Evolutionary conservation across 2,113 vertebrate species (phyloP), one percentile per base, ranked within the genome.

Genomic region (Cavia aperea): DNA sequence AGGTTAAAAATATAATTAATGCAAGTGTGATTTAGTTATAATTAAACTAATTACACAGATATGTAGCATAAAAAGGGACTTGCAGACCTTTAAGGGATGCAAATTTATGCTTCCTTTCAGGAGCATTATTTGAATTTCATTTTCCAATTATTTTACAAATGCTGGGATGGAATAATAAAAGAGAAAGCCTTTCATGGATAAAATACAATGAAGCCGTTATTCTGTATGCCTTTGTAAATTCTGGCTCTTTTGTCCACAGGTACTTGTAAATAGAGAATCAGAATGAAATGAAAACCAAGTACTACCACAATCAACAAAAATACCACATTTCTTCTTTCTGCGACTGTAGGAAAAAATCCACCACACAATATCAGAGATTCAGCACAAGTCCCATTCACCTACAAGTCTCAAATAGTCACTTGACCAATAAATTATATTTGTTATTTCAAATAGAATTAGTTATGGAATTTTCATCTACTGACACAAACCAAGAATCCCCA

Each of bases 1-100:
- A 96, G 88, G 96, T 97, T 97, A 96, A 97, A 96, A 97, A 97
- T 96, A 95, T 95, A 96, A 97, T 97, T 97, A 97, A 97, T 96
- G 93, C 96, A 96, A 96, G 93, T 93, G 92, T 94, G 96, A 58
- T 72, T 96, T 93, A 86, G 91, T 92, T 96, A 97, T 97, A 97
- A 97, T 97, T 97, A 97, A 96, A 95, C 90, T 95, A 96, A 97
- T 97, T 97, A 96, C 92, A 95, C 88, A 95, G 96, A 97, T 96
- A 96, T 93, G 96, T 66, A 92, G 94, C 88, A 86, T 89, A 96
- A 96, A 93, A 97, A 95, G 93, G 85, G 94, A 93, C 93, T 95
- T 94, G 81, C 93, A 91, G 94, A 79, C 94, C 86, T 94, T 95
- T 96, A 95, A 95, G 94, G 78, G 73, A 96, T 96, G 94, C 46